Percentiles rank a stretch among this genome's conserved stretches.
These are phyloP conservation scores for Vulpes vulpes DNA, from an alignment of 2,113 vertebrate species.

Conservation along the genomic window DNA sequence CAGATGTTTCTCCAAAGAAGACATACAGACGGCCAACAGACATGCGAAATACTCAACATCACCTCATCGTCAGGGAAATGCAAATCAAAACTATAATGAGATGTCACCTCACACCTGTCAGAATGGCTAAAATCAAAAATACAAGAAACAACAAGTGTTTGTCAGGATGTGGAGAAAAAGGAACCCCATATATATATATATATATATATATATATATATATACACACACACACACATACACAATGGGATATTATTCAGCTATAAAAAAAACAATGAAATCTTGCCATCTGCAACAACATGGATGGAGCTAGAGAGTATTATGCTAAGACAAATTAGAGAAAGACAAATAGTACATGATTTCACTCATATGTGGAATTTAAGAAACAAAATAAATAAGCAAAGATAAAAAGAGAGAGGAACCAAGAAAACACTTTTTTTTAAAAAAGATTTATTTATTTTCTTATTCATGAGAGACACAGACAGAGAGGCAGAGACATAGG, in stretches of 20 bases:
- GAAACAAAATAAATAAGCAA: neutral
- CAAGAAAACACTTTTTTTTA: neutral
- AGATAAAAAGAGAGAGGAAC: neutral
- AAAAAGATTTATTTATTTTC: too few relatives aligned
- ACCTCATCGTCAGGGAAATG: neutral
- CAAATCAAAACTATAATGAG: neutral
- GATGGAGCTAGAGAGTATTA: neutral
- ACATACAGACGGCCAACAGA: neutral
- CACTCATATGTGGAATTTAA: neutral
- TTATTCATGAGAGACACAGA: too few relatives aligned
- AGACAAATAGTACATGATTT: neutral
- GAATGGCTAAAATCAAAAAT: neutral
- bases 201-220: neutral
- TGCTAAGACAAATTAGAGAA: neutral
- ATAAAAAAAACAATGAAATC: neutral
- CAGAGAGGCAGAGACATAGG: too few relatives aligned
- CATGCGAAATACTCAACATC: neutral
- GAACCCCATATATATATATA: neutral
- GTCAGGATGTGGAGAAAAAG: neutral
- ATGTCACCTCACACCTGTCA: neutral
- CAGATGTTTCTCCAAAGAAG: neutral
- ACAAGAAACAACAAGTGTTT: neutral
- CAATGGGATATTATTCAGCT: neutral
- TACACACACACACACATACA: too few relatives aligned
- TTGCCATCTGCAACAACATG: neutral